Evolutionary conservation across 2,113 vertebrate genomes (phyloP).

Genomic region (Oophaga pumilio): DNA sequence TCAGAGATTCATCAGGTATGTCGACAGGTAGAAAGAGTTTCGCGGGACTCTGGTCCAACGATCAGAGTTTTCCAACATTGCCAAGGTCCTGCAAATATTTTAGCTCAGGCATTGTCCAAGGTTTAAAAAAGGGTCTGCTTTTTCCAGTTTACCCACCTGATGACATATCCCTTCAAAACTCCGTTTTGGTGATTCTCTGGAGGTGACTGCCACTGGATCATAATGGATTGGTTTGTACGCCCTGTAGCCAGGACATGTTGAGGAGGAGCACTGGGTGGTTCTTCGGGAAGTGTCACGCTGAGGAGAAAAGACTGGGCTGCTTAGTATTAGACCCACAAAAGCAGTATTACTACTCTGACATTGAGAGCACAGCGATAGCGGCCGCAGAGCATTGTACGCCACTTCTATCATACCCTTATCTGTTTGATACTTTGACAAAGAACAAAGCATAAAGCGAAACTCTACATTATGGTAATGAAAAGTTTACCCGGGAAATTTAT

Average conservation of each 20-base stretch:
- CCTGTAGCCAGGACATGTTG: conserved; percentile 95
- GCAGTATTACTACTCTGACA: not conserved
- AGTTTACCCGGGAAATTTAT: conserved; percentile 24
- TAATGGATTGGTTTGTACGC: conserved; percentile 96
- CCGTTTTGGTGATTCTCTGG: conserved; percentile 96
- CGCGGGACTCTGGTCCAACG: no score
- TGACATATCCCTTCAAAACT: conserved; percentile 86
- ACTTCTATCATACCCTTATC: not conserved
- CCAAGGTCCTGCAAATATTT: no score
- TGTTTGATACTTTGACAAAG: not conserved
- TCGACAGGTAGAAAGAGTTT: no score
- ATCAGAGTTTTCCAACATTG: no score
- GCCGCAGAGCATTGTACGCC: not conserved
- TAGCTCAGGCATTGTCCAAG: no score
- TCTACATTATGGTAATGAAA: conserved; percentile 39
- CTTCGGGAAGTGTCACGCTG: conserved; percentile 92
- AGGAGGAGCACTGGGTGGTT: conserved; percentile 89
- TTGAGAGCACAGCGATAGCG: not conserved
- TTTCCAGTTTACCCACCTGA: conserved; percentile 74
- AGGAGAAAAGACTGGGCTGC: not conserved
- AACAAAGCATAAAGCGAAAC: conserved; percentile 33
- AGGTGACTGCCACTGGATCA: conserved; percentile 97
- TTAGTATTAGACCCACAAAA: not conserved
- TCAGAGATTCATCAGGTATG: no score
- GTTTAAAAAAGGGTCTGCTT: not conserved